Conservation (phyloP, 2,888 invertebrate species). For the Nineta flava region DNA sequence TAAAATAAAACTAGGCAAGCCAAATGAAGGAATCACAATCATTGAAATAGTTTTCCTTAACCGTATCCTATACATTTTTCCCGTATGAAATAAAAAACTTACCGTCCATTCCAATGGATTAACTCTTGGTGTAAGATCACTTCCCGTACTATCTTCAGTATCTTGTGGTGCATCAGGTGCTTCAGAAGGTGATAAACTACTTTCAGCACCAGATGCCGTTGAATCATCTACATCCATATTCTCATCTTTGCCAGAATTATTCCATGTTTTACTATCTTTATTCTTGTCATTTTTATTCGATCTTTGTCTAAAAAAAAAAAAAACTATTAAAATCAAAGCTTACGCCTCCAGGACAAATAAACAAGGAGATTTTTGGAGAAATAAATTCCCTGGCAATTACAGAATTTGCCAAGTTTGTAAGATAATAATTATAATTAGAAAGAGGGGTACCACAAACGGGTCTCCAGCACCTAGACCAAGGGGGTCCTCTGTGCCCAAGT, state of each 20-base stretch:
- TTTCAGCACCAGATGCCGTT: slow-evolving; percentile 28
- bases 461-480: no score
- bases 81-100: slow-evolving; percentile 18
- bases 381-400: no score
- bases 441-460: no score
- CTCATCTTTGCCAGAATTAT: slow-evolving; percentile 23
- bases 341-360: neutral
- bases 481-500: no score
- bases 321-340: neutral
- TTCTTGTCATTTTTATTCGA: slow-evolving; percentile 18
- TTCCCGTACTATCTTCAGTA: slow-evolving; percentile 27
- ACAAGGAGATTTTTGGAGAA: no score
- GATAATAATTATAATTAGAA: no score
- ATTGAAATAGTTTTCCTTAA: no score
- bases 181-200: slow-evolving; percentile 25
- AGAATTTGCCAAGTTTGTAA: no score
- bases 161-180: slow-evolving; percentile 18
- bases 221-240: slow-evolving; percentile 28
- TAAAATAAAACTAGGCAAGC: no score
- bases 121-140: slow-evolving; percentile 27
- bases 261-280: slow-evolving; percentile 12
- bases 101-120: slow-evolving; percentile 52
- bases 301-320: neutral
- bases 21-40: no score
- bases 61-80: no score